Evolutionary conservation across 2,888 invertebrate species (phyloP).

Genomic region (Eupithecia pulchellata): DNA sequence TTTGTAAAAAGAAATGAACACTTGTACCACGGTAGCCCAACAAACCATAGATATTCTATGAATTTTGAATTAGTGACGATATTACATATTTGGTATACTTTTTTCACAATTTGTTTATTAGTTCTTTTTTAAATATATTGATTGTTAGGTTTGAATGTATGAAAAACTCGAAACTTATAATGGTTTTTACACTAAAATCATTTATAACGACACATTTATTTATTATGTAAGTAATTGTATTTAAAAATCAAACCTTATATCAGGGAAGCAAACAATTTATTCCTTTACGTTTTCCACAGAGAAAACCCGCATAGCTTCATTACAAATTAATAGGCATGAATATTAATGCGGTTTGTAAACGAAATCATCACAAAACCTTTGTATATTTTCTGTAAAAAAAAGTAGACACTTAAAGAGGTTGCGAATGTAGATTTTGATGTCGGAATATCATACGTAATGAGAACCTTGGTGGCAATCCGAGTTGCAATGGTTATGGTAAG

Average conservation of each 20-base stretch:
- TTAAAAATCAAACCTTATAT: background rate
- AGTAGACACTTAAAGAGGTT: conserved; percentile 52
- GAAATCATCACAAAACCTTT: conserved; percentile 5
- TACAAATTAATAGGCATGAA: background rate
- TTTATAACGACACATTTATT: too few species aligned
- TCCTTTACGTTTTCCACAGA: background rate
- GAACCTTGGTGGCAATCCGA: conserved; percentile 24
- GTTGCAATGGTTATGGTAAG: conserved; percentile 26
- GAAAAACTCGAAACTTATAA: too few species aligned
- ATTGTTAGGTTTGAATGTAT: background rate
- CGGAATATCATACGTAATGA: conserved; percentile 35
- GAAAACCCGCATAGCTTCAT: conserved; percentile 2
- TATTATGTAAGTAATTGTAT: background rate
- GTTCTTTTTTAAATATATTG: too few species aligned
- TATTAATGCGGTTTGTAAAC: background rate
- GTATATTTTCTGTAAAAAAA: conserved; percentile 12
- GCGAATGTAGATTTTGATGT: conserved; percentile 57
- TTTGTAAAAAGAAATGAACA: too few species aligned
- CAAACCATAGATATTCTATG: too few species aligned
- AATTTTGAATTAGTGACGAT: too few species aligned
- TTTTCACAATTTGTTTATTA: too few species aligned
- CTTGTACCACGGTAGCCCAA: too few species aligned
- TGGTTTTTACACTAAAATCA: too few species aligned
- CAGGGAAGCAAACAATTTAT: background rate
- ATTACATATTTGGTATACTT: too few species aligned